Evolutionary conservation across 1,140 invertebrate species (phyloP).

Genomic region (Orchestia grillus): DNA sequence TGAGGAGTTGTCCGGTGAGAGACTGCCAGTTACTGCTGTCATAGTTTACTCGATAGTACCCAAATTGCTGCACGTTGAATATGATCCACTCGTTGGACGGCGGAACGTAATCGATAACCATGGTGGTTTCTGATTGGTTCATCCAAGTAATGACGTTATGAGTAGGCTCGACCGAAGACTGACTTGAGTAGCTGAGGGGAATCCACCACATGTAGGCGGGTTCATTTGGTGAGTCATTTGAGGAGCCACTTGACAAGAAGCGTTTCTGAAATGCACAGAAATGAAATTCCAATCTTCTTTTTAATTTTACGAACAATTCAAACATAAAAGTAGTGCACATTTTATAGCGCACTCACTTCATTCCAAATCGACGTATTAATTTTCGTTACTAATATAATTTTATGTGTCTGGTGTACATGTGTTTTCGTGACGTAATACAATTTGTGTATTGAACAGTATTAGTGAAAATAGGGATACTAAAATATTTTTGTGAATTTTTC

Average conservation of each 20-base stretch:
- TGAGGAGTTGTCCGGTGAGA: constrained; percentile 71
- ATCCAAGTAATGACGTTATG: constrained; percentile 58
- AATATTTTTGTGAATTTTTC: too few relatives aligned
- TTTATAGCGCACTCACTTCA: neutral
- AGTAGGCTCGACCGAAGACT: constrained; percentile 46
- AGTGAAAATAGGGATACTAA: too few relatives aligned
- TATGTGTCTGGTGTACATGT: neutral
- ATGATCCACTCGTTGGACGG: constrained; percentile 60
- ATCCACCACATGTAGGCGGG: constrained; percentile 65
- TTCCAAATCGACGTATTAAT: neutral
- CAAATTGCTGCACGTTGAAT: constrained; percentile 66
- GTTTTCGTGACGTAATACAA: too few relatives aligned
- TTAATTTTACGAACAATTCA: neutral
- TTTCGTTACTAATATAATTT: neutral
- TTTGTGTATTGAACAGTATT: neutral
- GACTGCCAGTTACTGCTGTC: constrained; percentile 73
- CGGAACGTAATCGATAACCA: constrained; percentile 49
- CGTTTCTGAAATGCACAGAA: constrained; percentile 11
- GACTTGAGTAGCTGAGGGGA: constrained; percentile 62
- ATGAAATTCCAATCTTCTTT: neutral
- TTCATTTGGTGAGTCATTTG: neutral
- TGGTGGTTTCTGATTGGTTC: neutral
- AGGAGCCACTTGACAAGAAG: neutral
- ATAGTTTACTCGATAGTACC: constrained; percentile 76
- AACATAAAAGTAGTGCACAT: too few relatives aligned